A percentile compares a stretch with the other conserved stretches of the same genome.
Conservation (phyloP, 2,888 invertebrate genomes). For the Netelia melanura region DNA sequence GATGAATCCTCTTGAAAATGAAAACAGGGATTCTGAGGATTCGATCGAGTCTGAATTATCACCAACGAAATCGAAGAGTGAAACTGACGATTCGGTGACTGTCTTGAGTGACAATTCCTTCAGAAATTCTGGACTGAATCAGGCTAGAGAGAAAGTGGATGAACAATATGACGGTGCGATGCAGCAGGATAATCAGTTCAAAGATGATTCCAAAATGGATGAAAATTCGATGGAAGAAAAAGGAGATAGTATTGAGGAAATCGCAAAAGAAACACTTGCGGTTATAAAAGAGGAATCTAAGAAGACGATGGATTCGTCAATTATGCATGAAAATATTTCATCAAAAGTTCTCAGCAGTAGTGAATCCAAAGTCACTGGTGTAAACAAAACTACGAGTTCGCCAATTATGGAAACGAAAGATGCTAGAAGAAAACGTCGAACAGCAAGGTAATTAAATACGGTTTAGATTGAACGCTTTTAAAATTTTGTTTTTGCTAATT, state of each 20-base stretch:
- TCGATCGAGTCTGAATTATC: slow-evolving; percentile 18
- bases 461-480: not conserved
- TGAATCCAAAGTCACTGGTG: slow-evolving; percentile 46
- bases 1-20: slow-evolving; percentile 49
- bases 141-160: not conserved
- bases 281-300: slow-evolving; percentile 39
- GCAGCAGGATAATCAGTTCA: not conserved
- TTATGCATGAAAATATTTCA: slow-evolving; percentile 42
- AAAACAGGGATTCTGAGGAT: slow-evolving; percentile 42
- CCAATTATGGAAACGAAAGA: slow-evolving; percentile 58
- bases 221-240: slow-evolving; percentile 35
- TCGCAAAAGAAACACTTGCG: slow-evolving; percentile 5
- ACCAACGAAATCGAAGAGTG: slow-evolving; percentile 28
- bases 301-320: slow-evolving; percentile 45
- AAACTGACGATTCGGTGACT: slow-evolving; percentile 29
- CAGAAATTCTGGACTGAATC: not conserved
- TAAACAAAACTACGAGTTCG: slow-evolving; percentile 32
- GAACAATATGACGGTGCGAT: slow-evolving; percentile 9
- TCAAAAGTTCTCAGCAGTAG: slow-evolving; percentile 46
- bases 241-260: slow-evolving; percentile 26
- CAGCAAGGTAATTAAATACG: slow-evolving; percentile 72
- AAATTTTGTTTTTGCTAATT: not conserved
- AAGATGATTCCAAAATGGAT: slow-evolving; percentile 16
- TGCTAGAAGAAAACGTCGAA: slow-evolving; percentile 76
- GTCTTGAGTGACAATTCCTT: slow-evolving; percentile 12